These are phyloP conservation scores for Phortica magna DNA, from an alignment of 2,888 invertebrate species.

Conservation along the genomic window DNA sequence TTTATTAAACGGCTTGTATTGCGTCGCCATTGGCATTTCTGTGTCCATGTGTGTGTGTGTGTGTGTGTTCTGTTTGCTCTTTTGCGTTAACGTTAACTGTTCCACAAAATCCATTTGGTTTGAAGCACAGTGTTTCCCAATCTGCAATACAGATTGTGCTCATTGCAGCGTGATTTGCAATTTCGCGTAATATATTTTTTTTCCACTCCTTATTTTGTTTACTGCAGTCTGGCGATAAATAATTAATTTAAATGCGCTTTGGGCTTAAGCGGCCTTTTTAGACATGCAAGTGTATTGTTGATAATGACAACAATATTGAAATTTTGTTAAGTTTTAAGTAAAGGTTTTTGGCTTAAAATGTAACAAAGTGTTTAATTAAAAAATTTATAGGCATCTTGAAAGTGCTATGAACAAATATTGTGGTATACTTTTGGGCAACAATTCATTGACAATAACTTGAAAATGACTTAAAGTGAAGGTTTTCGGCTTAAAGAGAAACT, in stretches of 20 bases:
- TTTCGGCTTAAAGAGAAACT: too few species aligned
- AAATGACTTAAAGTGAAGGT: too few species aligned
- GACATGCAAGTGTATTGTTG: too few species aligned
- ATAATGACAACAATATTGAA: too few species aligned
- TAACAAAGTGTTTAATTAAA: too few species aligned
- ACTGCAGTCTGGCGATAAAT: neutral
- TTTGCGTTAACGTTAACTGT: neutral
- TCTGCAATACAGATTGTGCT: too few species aligned
- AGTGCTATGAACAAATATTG: too few species aligned
- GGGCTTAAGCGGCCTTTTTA: neutral
- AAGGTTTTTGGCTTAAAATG: too few species aligned
- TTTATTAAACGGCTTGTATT: slow-evolving; percentile 22
- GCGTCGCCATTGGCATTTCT: neutral
- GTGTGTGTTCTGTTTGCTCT: neutral
- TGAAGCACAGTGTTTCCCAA: neutral
- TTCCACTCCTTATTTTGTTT: neutral
- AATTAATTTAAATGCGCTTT: neutral
- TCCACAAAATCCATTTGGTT: neutral
- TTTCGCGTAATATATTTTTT: neutral
- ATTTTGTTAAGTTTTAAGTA: too few species aligned
- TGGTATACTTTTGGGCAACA: too few species aligned
- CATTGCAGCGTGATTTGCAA: neutral
- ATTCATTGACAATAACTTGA: too few species aligned
- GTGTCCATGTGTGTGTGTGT: neutral
- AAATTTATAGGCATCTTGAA: too few species aligned